These are phyloP conservation scores for Tyrophagus putrescentiae DNA, from an alignment of 1,140 invertebrate genomes.

Conservation along the genomic window DNA sequence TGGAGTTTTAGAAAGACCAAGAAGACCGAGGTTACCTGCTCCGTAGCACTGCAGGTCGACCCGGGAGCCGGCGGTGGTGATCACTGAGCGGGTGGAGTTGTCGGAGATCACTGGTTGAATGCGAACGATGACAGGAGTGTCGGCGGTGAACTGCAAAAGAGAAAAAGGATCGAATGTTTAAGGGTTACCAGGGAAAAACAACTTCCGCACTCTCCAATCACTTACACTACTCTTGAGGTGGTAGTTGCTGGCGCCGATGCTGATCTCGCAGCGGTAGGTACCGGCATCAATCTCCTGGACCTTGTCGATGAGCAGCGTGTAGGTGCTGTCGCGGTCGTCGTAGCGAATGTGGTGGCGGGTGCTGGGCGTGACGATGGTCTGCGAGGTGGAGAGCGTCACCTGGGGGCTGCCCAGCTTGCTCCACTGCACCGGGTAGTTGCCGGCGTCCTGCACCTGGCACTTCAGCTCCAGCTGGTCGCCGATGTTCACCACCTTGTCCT, in stretches of 20 bases:
- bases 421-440: constrained; percentile 45
- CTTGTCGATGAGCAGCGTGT: constrained; percentile 68
- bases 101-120: constrained; percentile 76
- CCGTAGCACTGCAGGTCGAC: constrained; percentile 74
- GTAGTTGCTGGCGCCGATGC: constrained; percentile 61
- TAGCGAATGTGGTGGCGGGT: constrained; percentile 67
- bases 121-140: constrained; percentile 23
- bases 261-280: constrained; percentile 66
- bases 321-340: constrained; percentile 58
- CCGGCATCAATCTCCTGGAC: constrained; percentile 86
- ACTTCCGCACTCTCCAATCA: constrained; percentile 60
- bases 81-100: constrained; percentile 62
- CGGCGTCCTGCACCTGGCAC: constrained; percentile 73
- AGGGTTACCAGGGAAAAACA: too few species aligned
- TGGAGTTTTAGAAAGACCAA: constrained; percentile 19
- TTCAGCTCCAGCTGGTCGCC: constrained; percentile 69
- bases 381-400: constrained; percentile 51
- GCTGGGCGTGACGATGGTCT: constrained; percentile 60
- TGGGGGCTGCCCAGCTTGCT: constrained; percentile 23
- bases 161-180: too few species aligned
- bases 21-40: constrained; percentile 37
- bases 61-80: constrained; percentile 60
- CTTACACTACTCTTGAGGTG: constrained; percentile 57
- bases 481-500: constrained; percentile 78
- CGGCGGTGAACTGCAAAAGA: constrained; percentile 22